Percentiles rank a stretch among this genome's conserved stretches.
These are phyloP conservation scores for Pomatorhinus ruficollis DNA, from an alignment of 2,113 vertebrate genomes.

Conservation along the genomic window DNA sequence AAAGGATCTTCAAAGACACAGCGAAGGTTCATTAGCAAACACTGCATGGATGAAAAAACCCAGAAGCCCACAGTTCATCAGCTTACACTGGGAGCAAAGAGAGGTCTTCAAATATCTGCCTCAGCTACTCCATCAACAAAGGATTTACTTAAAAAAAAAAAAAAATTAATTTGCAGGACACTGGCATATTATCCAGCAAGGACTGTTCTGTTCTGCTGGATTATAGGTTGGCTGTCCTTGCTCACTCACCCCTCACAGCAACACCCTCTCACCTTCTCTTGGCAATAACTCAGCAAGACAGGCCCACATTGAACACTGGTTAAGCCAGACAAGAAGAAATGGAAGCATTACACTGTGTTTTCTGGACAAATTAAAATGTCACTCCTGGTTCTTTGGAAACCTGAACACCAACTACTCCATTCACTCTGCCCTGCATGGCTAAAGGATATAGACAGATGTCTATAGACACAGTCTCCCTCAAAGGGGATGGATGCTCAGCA, in stretches of 20 bases:
- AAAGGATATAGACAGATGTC: conserved; percentile 28
- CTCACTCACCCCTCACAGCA: background rate
- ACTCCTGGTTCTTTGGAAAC: background rate
- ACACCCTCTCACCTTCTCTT: background rate
- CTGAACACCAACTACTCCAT: background rate
- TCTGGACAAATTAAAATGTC: conserved; percentile 17
- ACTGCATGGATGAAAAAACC: background rate
- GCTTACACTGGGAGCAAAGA: background rate
- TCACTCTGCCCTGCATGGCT: background rate
- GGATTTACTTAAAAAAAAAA: background rate
- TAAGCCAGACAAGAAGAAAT: conserved; percentile 30
- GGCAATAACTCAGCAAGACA: background rate
- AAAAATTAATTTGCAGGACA: background rate
- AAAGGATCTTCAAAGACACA: background rate
- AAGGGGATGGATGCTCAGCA: conserved; percentile 1
- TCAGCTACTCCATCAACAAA: background rate
- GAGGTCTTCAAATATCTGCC: background rate
- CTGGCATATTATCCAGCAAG: background rate
- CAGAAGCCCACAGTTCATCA: background rate
- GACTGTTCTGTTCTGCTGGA: background rate
- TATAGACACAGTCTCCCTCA: background rate
- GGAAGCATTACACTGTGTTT: background rate
- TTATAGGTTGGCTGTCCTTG: background rate
- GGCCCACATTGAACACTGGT: background rate
- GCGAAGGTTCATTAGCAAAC: background rate